Base-by-base conservation (phyloP, 2,113 vertebrate species). In the Atractosteus spatula region DNA sequence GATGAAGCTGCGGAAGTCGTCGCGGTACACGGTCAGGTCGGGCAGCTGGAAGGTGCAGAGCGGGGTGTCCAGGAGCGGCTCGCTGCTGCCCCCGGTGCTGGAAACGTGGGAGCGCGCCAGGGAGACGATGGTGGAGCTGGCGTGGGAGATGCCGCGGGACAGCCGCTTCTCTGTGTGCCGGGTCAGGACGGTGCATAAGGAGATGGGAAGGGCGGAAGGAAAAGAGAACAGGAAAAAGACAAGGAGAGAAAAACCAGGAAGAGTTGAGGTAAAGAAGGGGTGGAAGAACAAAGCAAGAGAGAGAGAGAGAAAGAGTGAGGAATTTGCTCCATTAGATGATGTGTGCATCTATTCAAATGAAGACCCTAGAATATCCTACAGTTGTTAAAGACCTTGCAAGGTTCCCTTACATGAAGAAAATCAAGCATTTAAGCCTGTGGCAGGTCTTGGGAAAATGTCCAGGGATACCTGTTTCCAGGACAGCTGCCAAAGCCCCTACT, bases 11-110 rank as follows among this genome's bases (percentile, higher is more conserved):
- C 97, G 94, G 83, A 99, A 99, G 13, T 98, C 97, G n/a, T 98
- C 95, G 0, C 83, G 80, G 87, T 98, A 99, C 41, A 95, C 84
- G 0, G 94, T 98, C 84, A 99, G 94, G 87, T 99, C 96, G 0
- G 97, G 97, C 69, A 99, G 92, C 87, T 99, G 97, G 91, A 99
- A 99, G 76, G 97, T 98, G 91, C 95, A 99, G 68, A 99, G 82
- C 3, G 97, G 97, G 69, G 92, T 98, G 88, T 99, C 97, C 89
- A 96, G 90, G 13, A 96, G 92, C 0, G 91, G 93, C 29, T 98
- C 96, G 2, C 65, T 81, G n/a, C 87, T 87, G 66, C 92, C 82
- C 45, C 94, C 92, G 0, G 92, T 94, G 90, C 89, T 95, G 79
- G 95, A 96, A 74, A 98, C 93, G 0, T 98, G 96, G 13, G 95